Evolutionary conservation across 2,888 invertebrate genomes (phyloP), one percentile per base, ranked within the genome.

Genomic region (Xestia ashworthii): DNA sequence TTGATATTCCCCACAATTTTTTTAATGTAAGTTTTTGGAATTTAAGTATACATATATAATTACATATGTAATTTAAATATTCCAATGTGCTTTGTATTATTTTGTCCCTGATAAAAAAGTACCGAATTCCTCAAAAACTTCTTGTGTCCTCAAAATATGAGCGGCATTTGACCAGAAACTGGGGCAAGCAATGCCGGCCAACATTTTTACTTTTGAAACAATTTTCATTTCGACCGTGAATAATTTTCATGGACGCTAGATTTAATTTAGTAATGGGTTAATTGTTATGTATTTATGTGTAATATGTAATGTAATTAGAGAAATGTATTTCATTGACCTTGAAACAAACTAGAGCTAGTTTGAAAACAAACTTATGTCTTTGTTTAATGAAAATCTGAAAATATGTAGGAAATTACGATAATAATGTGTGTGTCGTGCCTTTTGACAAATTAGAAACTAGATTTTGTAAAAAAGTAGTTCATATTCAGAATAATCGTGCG

Each of bases 221-320:
- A 76, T 77, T 83, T 74, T 78, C 66, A 76, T 65, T 69, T 68
- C 62, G 74, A 73, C 48, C 50, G 65, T 73, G 65, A 73, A 74
- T 71, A 38, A 84, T 74, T 81, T 80, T 64, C 53, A 68, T 80
- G 65, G 69, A 53, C 58, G 76, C 16, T 72, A 69, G 75, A 38
- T 78, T 74, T 76, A 67, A 80, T 76, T 72, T 67, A 58, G 53
- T 84, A 84, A 84, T 84, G 67, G 71, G 58, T 74, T 58, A 64
- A 58, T 68, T 64, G 38, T 69, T 74, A 68, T 71, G 46, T 74
- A 73, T 83, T 53, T 68, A 79, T 74, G 44, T 74, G 32, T 65
- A 41, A 5, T 53, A 55, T 19, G n/a, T 72, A 70, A 64, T 67
- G 41, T 44, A 73, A 66, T 79, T 68, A 65, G n/a, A 22, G 64